Base-by-base conservation (phyloP, 2,888 invertebrate genomes). In the Hirtodrosophila cameraria region DNA sequence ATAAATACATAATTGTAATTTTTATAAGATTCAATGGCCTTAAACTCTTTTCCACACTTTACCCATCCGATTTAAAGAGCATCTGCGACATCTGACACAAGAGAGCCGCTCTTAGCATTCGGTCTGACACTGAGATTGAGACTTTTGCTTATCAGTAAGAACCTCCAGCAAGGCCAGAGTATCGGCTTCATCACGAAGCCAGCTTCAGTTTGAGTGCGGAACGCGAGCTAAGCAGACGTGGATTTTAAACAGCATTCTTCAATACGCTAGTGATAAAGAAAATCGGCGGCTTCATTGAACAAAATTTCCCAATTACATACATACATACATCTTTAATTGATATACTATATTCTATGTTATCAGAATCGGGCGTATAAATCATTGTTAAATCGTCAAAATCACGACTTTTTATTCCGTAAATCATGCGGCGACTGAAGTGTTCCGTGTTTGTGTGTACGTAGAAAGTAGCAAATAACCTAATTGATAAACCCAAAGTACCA, bases 371-470 rank as follows among this genome's bases (percentile, higher is more conserved):
- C 49, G 45, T 43, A 30, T 36, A 55, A 66, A 57, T 52, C 45
- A 33, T 52, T 39, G 20, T 31, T 36, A 61, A 31, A 60, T 55
- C 54, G 23, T 13, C 16, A 39, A 25, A 42, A 49, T 48, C 30
- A 28, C 38, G 35, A 31, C 18, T 13, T 28, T 30, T 28, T 41
- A 59, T 28, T 38, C 18, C 38, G 46, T 50, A 48, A 59, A 79
- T 65, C 62, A 82, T 82, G 82, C 69, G 78, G 73, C 86, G 84
- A 63, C 75, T 88, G 41, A 89, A 88, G 85, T 88, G 89, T 75
- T 88, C 89, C 75, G 88, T 90, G 82, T 86, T 90, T 84, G 82
- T 90, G 81, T 90, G 89, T 90, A 90, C 69, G 89, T 89, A 75
- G 60, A 75, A 59, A 67, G 69, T 62, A 50, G 64, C 45, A 55